Conservation (phyloP, 2,888 invertebrate species). For the Lithophane socia region DNA sequence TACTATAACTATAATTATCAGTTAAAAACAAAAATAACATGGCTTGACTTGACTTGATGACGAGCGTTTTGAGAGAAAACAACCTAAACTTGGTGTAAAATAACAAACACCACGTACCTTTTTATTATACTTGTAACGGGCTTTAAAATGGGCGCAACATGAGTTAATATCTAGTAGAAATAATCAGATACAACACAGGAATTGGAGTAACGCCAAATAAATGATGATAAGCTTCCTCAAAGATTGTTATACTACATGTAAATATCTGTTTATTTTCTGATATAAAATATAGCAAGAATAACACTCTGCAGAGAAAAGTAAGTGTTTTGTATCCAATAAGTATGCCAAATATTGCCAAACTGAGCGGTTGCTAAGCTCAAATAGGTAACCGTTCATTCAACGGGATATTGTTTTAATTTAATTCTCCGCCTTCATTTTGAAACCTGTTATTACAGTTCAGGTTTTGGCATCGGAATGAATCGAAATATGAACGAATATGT, state of each 20-base stretch:
- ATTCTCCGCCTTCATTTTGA: constrained; percentile 16
- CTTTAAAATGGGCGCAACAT: constrained; percentile 14
- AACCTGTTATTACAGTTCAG: not conserved
- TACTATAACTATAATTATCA: too few species aligned
- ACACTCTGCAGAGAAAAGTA: not conserved
- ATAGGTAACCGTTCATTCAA: constrained; percentile 24
- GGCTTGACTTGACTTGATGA: too few species aligned
- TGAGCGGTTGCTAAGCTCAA: constrained; percentile 25
- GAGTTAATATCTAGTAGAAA: constrained; percentile 18
- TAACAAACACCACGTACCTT: not conserved
- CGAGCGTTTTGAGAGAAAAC: not conserved
- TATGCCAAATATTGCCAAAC: constrained; percentile 44
- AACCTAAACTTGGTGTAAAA: not conserved
- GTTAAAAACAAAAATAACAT: too few species aligned
- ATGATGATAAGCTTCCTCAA: constrained; percentile 21
- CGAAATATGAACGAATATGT: not conserved
- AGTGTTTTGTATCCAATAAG: constrained; percentile 28
- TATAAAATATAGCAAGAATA: constrained; percentile 5
- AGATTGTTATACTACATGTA: constrained; percentile 28
- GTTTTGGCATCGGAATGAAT: not conserved
- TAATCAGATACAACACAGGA: constrained; percentile 11
- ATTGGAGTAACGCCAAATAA: constrained; percentile 32
- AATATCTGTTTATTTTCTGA: constrained; percentile 29
- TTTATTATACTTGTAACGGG: not conserved
- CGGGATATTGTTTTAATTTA: constrained; percentile 13